A percentile compares a stretch with the other conserved stretches of the same genome.
phyloP scores from a whole-genome alignment of 2,888 invertebrate genomes.

The Campoplex nolae region DNA sequence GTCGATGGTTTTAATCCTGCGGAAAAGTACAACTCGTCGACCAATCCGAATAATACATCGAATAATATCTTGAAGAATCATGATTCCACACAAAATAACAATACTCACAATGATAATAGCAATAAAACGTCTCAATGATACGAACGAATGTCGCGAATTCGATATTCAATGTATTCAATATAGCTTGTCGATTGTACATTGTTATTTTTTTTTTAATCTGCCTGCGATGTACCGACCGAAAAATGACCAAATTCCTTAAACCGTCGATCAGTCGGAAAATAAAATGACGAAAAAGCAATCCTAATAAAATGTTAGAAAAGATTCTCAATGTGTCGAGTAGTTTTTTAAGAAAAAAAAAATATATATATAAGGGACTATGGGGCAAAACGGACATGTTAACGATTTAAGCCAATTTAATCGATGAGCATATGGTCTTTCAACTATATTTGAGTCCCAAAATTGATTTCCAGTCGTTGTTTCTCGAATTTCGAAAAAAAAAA shows the following conservation, averaged over 20 bases:
- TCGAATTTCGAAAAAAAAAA: no score
- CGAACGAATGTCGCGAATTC: background rate
- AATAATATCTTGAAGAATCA: background rate
- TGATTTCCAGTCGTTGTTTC: no score
- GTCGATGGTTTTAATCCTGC: constrained; percentile 19
- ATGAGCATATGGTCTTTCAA: no score
- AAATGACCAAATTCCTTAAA: background rate
- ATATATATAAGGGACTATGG: no score
- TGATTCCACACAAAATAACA: background rate
- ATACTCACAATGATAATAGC: background rate
- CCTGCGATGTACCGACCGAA: background rate
- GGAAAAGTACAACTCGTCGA: background rate
- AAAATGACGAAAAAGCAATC: background rate
- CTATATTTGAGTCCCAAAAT: no score
- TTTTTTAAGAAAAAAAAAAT: no score
- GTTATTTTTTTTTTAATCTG: background rate
- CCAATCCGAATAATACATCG: background rate
- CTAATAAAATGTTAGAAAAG: constrained; percentile 6
- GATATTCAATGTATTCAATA: background rate
- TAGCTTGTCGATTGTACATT: background rate
- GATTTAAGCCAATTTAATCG: no score
- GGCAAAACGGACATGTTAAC: no score
- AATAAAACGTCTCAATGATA: background rate
- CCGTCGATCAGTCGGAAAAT: background rate
- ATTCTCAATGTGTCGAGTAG: no score